Conservation (phyloP, 37 sponge, comb jelly and placozoan genomes). For the Halisarca cf. caerulea region DNA sequence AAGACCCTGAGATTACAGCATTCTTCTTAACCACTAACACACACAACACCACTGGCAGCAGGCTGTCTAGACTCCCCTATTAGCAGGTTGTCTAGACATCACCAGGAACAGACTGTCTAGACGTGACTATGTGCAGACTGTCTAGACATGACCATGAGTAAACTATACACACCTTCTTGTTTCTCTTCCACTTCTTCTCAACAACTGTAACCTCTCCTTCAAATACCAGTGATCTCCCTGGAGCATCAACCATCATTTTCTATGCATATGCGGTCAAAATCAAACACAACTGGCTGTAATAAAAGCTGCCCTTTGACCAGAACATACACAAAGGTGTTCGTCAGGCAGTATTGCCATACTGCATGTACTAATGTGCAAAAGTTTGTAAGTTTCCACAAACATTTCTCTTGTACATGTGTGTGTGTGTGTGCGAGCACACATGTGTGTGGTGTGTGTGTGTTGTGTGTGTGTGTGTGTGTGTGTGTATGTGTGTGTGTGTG, state of each 20-base stretch:
- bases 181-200: slow-evolving; percentile 64
- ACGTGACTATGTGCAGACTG: neutral
- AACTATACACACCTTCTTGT: slow-evolving; percentile 30
- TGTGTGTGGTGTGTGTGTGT: no score
- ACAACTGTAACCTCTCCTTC: slow-evolving; percentile 59
- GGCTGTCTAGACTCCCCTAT: neutral
- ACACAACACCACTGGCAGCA: neutral
- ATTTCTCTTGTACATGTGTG: no score
- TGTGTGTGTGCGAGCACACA: no score
- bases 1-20: neutral
- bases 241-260: slow-evolving; percentile 31
- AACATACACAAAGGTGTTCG: no score
- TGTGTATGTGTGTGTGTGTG: no score
- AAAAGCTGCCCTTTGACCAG: no score
- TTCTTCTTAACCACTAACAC: no score
- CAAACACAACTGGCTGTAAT: neutral
- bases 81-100: neutral
- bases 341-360: no score
- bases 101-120: neutral
- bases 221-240: slow-evolving; percentile 54
- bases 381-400: no score
- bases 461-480: no score
- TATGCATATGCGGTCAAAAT: neutral
- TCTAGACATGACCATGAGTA: no score
- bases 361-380: no score